Conservation (phyloP, 1,140 invertebrate genomes). For the Notospermus geniculatus region DNA sequence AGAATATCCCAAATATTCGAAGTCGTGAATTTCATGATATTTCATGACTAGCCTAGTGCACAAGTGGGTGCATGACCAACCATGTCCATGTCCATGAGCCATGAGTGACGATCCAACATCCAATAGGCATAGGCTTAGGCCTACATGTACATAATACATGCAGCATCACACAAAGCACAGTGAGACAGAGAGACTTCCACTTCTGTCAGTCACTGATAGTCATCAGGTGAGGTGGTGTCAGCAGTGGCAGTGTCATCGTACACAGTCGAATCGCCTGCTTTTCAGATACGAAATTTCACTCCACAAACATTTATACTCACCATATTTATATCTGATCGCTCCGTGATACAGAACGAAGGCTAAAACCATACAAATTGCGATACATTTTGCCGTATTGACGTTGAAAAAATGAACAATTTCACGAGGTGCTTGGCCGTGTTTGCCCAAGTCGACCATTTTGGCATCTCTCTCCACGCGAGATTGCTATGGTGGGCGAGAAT, state of each 20-base stretch:
- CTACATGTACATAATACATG: not conserved
- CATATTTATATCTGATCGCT: not conserved
- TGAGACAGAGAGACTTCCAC: too few species aligned
- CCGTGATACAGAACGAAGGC: constrained; percentile 3
- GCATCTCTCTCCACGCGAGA: not conserved
- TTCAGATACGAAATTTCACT: too few species aligned
- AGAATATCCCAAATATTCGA: too few species aligned
- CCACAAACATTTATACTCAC: not conserved
- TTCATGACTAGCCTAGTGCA: too few species aligned
- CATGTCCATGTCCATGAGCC: too few species aligned
- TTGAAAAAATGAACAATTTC: constrained; percentile 1
- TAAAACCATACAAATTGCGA: not conserved
- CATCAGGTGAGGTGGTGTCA: not conserved
- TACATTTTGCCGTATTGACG: not conserved
- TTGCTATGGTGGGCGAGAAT: too few species aligned
- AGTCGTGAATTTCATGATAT: too few species aligned
- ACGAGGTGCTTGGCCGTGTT: not conserved
- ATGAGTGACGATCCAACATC: too few species aligned
- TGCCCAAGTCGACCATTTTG: not conserved
- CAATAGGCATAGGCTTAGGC: not conserved
- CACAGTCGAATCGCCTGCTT: not conserved
- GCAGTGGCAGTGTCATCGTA: not conserved
- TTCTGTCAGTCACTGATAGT: not conserved
- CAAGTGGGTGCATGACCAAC: too few species aligned
- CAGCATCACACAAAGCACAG: not conserved